phyloP scores from a whole-genome alignment of 1,140 invertebrate species.

The Nebria ingens region DNA sequence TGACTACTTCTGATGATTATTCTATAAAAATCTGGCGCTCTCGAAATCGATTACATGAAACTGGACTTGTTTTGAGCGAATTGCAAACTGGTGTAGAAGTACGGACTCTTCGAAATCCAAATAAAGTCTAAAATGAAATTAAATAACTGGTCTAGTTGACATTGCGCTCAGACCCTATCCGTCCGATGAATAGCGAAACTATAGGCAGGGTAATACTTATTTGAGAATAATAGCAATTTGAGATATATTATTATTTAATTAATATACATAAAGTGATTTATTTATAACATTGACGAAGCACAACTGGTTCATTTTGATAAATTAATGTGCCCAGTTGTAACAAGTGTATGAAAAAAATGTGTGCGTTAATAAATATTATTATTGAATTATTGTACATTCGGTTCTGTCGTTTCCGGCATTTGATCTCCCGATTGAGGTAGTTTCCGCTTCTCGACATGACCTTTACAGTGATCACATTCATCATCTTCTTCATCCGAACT shows the following conservation, averaged over 20 bases:
- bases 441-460: slow-evolving; percentile 63
- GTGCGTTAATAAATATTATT: too few species aligned
- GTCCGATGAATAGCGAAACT: neutral
- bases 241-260: too few species aligned
- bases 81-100: slow-evolving; percentile 27
- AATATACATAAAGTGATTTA: too few species aligned
- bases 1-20: slow-evolving; percentile 80
- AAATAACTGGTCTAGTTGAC: neutral
- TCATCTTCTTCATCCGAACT: slow-evolving; percentile 60
- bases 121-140: neutral
- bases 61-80: slow-evolving; percentile 25
- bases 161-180: neutral
- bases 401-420: too few species aligned
- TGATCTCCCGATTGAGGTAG: too few species aligned
- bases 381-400: too few species aligned
- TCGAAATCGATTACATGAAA: slow-evolving; percentile 35
- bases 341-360: too few species aligned
- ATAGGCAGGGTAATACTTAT: too few species aligned
- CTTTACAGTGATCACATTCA: slow-evolving; percentile 78
- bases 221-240: too few species aligned
- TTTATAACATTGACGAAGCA: too few species aligned
- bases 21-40: slow-evolving; percentile 66
- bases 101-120: slow-evolving; percentile 16
- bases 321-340: too few species aligned
- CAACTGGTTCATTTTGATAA: too few species aligned